These are phyloP conservation scores for Scaptomyza polygonia DNA, from an alignment of 2,888 invertebrate species.

Conservation along the genomic window DNA sequence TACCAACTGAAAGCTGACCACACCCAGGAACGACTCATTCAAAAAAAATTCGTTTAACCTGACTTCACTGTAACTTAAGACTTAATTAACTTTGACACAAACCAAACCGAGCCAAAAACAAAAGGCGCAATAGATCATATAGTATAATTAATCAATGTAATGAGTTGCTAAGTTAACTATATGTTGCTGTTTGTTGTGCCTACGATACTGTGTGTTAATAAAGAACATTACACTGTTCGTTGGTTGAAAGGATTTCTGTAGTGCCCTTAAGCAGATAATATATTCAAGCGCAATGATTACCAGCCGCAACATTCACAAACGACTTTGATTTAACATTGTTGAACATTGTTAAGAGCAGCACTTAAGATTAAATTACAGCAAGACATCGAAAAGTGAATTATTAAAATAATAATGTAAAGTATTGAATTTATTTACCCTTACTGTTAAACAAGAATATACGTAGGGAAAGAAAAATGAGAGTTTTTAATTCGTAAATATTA, in stretches of 20 bases:
- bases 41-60: constrained; percentile 8
- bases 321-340: not conserved
- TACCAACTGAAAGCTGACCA: constrained; percentile 6
- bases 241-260: not conserved
- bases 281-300: not conserved
- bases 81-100: constrained; percentile 49
- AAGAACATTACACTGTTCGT: not conserved
- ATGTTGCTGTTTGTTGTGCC: constrained; percentile 6
- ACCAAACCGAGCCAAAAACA: not conserved
- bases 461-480: no score
- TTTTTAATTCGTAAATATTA: no score
- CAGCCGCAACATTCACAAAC: not conserved
- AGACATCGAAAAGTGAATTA: not conserved
- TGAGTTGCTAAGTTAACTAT: constrained; percentile 6
- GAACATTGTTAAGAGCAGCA: not conserved
- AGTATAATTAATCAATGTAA: constrained; percentile 50
- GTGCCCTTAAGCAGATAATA: not conserved
- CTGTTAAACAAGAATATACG: no score
- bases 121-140: constrained; percentile 5
- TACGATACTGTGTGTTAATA: constrained; percentile 9
- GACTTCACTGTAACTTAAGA: constrained; percentile 29
- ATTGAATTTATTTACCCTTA: not conserved
- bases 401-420: not conserved
- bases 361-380: not conserved
- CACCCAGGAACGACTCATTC: constrained; percentile 2